Evolutionary conservation across 2,888 invertebrate species (phyloP).

Genomic region (Achlya flavicornis): DNA sequence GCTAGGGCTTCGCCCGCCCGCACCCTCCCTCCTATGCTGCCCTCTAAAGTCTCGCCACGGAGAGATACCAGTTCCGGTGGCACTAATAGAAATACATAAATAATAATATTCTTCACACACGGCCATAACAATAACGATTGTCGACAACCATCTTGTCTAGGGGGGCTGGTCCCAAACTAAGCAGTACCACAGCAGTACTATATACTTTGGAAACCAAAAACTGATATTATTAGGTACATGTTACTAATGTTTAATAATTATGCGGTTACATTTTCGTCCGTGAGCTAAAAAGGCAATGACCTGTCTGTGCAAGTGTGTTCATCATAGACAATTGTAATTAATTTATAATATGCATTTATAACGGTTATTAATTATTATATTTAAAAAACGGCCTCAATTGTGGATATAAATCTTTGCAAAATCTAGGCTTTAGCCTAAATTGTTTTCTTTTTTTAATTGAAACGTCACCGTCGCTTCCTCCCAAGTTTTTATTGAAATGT

Average conservation of each 20-base stretch:
- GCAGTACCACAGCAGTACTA: no score
- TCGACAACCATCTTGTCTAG: no score
- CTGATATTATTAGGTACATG: no score
- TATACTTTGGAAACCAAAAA: no score
- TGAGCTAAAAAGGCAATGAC: constrained; percentile 5
- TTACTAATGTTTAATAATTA: not conserved
- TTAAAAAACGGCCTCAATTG: not conserved
- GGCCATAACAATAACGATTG: no score
- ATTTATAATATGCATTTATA: not conserved
- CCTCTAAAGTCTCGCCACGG: constrained; percentile 39
- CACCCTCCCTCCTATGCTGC: constrained; percentile 47
- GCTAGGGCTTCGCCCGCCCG: constrained; percentile 53
- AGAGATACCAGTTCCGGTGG: constrained; percentile 70
- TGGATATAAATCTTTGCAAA: constrained; percentile 5
- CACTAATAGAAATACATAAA: constrained; percentile 44
- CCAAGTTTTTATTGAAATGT: no score
- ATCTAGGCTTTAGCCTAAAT: not conserved
- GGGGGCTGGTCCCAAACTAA: no score
- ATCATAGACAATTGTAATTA: constrained; percentile 1
- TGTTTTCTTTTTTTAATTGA: not conserved
- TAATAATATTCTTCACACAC: not conserved
- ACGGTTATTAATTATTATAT: constrained; percentile 3
- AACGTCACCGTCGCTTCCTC: not conserved
- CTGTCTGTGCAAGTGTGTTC: not conserved
- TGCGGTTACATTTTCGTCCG: not conserved